Conservation (phyloP, 2,797 vertebrate species). For the Semotilus atromaculatus region DNA sequence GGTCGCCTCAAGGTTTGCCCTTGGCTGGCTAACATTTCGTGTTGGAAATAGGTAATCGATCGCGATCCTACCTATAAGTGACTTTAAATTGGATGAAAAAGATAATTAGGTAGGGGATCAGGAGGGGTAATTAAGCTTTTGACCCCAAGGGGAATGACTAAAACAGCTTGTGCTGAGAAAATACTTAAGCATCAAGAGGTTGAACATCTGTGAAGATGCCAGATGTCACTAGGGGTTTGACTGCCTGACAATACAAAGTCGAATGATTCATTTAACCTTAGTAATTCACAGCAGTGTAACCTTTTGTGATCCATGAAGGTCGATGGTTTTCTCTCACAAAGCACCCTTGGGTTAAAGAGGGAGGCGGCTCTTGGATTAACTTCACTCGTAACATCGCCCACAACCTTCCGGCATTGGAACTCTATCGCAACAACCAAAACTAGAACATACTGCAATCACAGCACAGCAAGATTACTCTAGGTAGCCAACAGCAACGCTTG, state of each 20-base stretch:
- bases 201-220: constrained; percentile 9
- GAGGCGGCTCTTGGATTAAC: not conserved
- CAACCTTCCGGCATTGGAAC: not conserved
- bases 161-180: constrained; percentile 7
- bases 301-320: constrained; percentile 14
- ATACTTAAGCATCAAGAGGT: constrained; percentile 18
- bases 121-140: constrained; percentile 62
- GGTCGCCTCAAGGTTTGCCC: constrained; percentile 44
- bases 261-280: constrained; percentile 19
- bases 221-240: not conserved
- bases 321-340: not conserved
- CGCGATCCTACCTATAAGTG: constrained; percentile 63
- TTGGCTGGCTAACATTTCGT: constrained; percentile 37
- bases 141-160: constrained; percentile 49
- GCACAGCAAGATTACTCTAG: not conserved
- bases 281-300: not conserved
- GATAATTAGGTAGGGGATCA: constrained; percentile 65
- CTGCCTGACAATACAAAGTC: constrained; percentile 14
- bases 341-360: not conserved
- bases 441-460: not conserved
- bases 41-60: constrained; percentile 60
- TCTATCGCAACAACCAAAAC: not conserved
- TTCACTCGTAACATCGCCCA: not conserved
- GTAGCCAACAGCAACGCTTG: not conserved
- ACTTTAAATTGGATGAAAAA: constrained; percentile 66